Conservation (phyloP, 2,888 invertebrate genomes). For the Drosophila nr. medialis region DNA sequence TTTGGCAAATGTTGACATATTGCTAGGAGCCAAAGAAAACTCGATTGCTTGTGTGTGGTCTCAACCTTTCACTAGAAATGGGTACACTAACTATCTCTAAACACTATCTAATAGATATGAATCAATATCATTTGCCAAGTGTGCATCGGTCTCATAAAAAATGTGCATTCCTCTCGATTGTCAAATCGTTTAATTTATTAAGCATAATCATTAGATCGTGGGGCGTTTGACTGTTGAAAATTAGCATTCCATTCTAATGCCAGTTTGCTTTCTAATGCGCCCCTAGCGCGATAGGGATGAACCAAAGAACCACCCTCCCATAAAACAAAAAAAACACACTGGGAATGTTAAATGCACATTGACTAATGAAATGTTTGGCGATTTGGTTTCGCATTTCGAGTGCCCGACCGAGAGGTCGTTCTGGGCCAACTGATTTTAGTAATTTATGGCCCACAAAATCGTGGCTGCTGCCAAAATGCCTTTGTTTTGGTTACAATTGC, state of each 20-base stretch:
- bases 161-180: conserved; percentile 46
- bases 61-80: conserved; percentile 34
- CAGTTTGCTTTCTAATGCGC: conserved; percentile 24
- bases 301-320: conserved; percentile 25
- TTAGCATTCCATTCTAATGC: conserved; percentile 77
- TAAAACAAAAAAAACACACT: neutral
- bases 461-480: conserved; percentile 11
- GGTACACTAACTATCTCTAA: conserved; percentile 14
- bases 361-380: conserved; percentile 70
- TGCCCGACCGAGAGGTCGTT: conserved; percentile 77
- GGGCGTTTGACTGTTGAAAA: conserved; percentile 57
- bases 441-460: conserved; percentile 79
- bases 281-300: conserved; percentile 12
- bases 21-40: conserved; percentile 19
- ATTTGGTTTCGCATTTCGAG: conserved; percentile 35
- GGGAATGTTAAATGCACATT: conserved; percentile 55
- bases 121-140: conserved; percentile 24
- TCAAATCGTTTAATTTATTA: conserved; percentile 81
- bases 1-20: conserved; percentile 61
- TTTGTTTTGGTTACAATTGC: conserved; percentile 27
- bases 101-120: conserved; percentile 32
- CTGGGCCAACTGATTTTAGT: conserved; percentile 80
- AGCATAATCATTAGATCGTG: conserved; percentile 64
- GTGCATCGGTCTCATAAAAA: neutral
- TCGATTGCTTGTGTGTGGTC: conserved; percentile 42